Base-by-base conservation (phyloP, 2,888 invertebrate species). In the Leucania comma region DNA sequence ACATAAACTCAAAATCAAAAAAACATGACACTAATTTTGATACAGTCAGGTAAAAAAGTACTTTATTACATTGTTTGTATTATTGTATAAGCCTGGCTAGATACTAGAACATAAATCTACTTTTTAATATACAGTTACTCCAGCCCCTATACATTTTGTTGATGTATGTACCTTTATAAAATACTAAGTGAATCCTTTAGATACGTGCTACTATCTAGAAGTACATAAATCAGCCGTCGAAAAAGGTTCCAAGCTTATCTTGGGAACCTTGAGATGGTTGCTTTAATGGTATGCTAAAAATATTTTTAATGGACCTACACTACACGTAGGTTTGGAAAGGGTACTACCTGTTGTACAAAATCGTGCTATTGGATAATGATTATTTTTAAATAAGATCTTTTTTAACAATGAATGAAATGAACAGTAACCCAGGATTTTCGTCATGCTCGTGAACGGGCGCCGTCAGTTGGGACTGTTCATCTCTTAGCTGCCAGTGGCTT, bases 211-310 rank as follows among this genome's bases (percentile, higher is more conserved):
- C 59, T 54, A 61, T 73, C 80, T 67, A 59, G 35, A 67, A 76
- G 60, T 62, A 74, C 57, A 76, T 74, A 76, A 76, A 76, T 76
- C 76, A 67, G 62, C 12, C 17, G 68, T 32, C 42, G 29, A 74
- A 63, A 79, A 79, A 79, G 74, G 61, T 61, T 62, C 35, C 20
- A 9, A 29, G 53, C 51, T 60, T 72, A 78, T 64, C 72, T 72
- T 20, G 9, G 42, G 12, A 12, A 70, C 26, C 78, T 56, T 50
- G 50, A 50, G 56, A 73, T 57, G 60, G 26, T 54, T 59, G 22
- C 29, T 29, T 56, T 56, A 56, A 57, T 46, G 6, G n/a, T 48
- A n/a, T 32, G 73, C 54, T 35, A 57, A 22, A 57, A 57, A 35
- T 22, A n/a, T 32, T 32, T 35, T 35, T 57, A 57, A 57, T 35